These are phyloP conservation scores for Oxycera nigricornis DNA, from an alignment of 2,888 invertebrate species.

Conservation along the genomic window DNA sequence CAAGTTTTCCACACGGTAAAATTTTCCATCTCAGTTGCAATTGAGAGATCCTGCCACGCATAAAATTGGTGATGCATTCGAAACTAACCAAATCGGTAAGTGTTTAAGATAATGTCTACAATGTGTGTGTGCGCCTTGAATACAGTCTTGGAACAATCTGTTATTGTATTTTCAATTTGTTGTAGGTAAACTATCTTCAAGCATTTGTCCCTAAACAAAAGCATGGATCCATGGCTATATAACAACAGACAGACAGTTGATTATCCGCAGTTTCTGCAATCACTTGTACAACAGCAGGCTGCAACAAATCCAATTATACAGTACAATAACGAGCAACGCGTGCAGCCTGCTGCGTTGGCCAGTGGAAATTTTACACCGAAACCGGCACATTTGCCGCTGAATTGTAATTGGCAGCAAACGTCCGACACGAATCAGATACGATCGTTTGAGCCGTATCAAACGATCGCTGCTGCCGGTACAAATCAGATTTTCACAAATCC, in stretches of 20 bases:
- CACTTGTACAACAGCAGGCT: conserved; percentile 60
- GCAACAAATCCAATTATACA: conserved; percentile 61
- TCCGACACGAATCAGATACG: conserved; percentile 64
- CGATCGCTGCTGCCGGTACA: conserved; percentile 63
- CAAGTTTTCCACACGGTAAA: neutral
- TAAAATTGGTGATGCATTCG: conserved; percentile 35
- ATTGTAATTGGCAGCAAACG: conserved; percentile 48
- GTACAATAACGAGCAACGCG: conserved; percentile 21
- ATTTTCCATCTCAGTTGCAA: conserved; percentile 15
- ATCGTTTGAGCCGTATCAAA: conserved; percentile 27
- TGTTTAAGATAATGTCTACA: neutral
- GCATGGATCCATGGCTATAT: conserved; percentile 84
- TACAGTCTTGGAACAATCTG: neutral
- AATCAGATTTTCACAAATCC: conserved; percentile 64
- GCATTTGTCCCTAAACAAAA: conserved; percentile 41
- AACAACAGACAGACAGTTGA: conserved; percentile 55
- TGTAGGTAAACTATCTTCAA: conserved; percentile 15
- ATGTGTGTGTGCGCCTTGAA: neutral
- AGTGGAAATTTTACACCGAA: conserved; percentile 50
- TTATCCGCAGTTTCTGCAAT: conserved; percentile 73
- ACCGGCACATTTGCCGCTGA: conserved; percentile 52
- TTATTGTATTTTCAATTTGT: neutral
- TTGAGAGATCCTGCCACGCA: neutral
- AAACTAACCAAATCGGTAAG: conserved; percentile 23
- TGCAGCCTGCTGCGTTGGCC: conserved; percentile 4